Evolutionary conservation across 2,888 invertebrate species (phyloP), one percentile per base, ranked within the genome.

Genomic region (Agriopis marginaria): DNA sequence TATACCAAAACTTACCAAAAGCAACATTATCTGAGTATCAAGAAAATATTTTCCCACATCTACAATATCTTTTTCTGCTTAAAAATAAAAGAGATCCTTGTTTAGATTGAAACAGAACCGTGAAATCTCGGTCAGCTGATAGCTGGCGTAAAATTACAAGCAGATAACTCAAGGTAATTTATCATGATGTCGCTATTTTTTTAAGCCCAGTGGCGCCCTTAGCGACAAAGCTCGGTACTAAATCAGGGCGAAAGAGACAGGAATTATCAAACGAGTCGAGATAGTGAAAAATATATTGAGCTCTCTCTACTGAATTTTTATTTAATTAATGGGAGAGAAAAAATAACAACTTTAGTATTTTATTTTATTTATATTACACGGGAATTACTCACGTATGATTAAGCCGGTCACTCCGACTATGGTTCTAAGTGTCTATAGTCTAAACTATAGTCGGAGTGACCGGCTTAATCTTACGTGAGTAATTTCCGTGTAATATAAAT

Each of bases 251-350:
- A 74, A 74, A 74, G 86, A 76, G 89, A 90, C 90, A 86, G 81
- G 87, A 90, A 90, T 92, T 91, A 92, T 92, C 89, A 90, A 91
- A 90, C 89, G 90, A 89, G 87, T 87, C 88, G 84, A 89, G 91
- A 91, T 92, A 89, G 87, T 88, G 80, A 83, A 84, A 86, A 86
- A 84, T 86, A 81, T 84, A 80, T 65, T 56, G 55, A 60, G 32
- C 12, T 54, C 9, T 42, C 14, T 39, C 23, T n/a, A 9, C 14
- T 55, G 42, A 55, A 42, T 45, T n/a, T 53, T 62, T 47, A 39
- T 63, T 45, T 58, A 58, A 45, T 58, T 58, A 58, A 45, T 58
- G 12, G 9, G 4, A 7, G 7, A 23, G 45, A 14, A 58, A 44
- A 42, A 17, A 44, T 10, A 17, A 40, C 3, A 10, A 0, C 51